These are phyloP conservation scores for Osmoderma eremita DNA, from an alignment of 2,888 invertebrate genomes.

Conservation along the genomic window DNA sequence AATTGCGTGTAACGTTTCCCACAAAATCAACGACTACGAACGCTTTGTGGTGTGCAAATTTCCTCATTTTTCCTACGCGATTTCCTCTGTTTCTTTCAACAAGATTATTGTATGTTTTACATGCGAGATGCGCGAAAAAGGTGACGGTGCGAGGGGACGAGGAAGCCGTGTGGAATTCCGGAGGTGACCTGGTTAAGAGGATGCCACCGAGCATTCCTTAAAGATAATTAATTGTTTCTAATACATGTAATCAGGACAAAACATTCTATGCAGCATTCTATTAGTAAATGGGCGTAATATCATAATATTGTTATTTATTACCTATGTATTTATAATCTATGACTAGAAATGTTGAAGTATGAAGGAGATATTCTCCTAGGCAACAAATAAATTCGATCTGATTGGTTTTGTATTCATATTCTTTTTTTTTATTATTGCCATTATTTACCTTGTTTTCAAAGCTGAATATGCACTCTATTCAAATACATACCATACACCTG, in stretches of 20 bases:
- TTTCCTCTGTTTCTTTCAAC: background rate
- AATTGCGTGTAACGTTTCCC: conserved; percentile 8
- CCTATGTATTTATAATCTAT: background rate
- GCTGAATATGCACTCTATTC: too few relatives aligned
- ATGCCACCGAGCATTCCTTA: conserved; percentile 5
- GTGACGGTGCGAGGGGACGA: background rate
- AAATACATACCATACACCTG: too few relatives aligned
- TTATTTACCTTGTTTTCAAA: too few relatives aligned
- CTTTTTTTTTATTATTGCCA: too few relatives aligned
- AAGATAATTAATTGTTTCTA: conserved; percentile 11
- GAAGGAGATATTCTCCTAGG: too few relatives aligned
- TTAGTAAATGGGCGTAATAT: background rate
- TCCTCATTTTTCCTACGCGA: conserved; percentile 13
- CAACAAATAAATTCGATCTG: too few relatives aligned
- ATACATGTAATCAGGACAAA: conserved; percentile 13
- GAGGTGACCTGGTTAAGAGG: conserved; percentile 23
- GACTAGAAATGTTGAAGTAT: too few relatives aligned
- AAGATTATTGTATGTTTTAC: conserved; percentile 1
- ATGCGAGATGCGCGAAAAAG: background rate
- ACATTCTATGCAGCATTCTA: background rate
- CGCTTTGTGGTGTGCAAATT: conserved; percentile 4
- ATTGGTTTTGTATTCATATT: too few relatives aligned
- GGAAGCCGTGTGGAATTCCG: conserved; percentile 28
- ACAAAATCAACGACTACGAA: background rate
- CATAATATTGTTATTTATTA: too few relatives aligned